Conservation (phyloP, 2,113 vertebrate species). For the Cnemophilus loriae region DNA sequence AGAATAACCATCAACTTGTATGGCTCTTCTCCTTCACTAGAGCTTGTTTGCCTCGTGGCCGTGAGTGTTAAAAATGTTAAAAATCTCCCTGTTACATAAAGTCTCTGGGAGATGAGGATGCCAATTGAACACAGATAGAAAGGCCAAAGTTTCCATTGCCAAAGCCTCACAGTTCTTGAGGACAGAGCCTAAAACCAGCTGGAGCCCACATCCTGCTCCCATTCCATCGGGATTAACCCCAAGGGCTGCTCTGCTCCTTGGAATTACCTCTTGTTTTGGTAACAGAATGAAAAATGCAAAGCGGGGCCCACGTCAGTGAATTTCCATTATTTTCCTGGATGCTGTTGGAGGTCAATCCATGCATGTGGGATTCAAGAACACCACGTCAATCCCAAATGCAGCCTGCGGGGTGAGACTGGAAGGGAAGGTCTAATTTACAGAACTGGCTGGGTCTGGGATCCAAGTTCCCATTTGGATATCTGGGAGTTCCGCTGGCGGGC, state of each 20-base stretch:
- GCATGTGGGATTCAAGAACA: neutral
- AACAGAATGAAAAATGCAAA: neutral
- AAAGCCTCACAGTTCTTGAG: neutral
- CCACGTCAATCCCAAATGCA: neutral
- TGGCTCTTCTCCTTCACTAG: neutral
- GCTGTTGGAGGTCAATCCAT: neutral
- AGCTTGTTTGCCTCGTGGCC: neutral
- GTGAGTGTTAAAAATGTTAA: neutral
- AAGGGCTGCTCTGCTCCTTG: neutral
- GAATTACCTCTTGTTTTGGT: neutral
- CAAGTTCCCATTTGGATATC: neutral
- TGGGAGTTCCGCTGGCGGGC: neutral
- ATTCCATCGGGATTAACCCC: neutral
- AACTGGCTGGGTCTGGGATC: neutral
- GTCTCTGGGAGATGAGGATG: neutral
- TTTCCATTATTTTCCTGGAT: neutral
- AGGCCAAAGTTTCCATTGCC: neutral
- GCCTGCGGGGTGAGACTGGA: fast-evolving
- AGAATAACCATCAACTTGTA: neutral
- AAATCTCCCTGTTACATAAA: neutral
- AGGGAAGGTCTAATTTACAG: neutral
- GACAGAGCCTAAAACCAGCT: neutral
- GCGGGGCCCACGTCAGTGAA: fast-evolving
- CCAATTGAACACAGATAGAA: neutral
- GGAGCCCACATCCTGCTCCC: neutral